Evolutionary conservation across 2,888 invertebrate species (phyloP), one percentile per base, ranked within the genome.

Genomic region (Orthonevra nobilis): DNA sequence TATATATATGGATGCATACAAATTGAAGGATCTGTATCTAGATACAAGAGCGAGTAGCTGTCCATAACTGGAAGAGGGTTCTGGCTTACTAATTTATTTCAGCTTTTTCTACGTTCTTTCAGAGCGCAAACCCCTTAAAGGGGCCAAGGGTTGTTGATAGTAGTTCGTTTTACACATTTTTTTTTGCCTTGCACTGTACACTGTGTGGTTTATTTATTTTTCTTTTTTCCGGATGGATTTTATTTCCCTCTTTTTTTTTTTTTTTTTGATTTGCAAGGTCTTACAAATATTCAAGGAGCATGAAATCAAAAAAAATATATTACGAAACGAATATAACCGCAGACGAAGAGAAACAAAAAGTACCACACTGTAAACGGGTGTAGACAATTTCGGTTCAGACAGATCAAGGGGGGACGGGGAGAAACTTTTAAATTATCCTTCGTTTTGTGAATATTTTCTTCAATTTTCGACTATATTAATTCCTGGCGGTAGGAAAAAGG

Each of bases 201-300:
- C 15, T 48, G 6, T 15, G 17, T 15, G 2, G 2, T 30, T 9
- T 12, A 23, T 26, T 3, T 19, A 6, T 28, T 28, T 6, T 17
- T 12, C 6, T 28, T 12, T 40, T 38, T 34, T 17, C n/a, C 50
- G 34, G 38, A 52, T 58, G 50, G 50, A 17, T 10, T 66, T 46
- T 46, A 38, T 20, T 38, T 30, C 26, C 36, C 32, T 14, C 17
- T 54, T 32, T 48, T 32, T 19, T 38, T 30, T 17, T 20, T 14
- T 70, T n/a, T n/a, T n/a, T n/a, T n/a, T n/a, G n/a, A 6, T 64
- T 70, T 38, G 23, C 42, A 34, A 50, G 42, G 56, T 36, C 66
- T 60, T 73, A 60, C 64, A 77, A 72, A 77, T 72, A 72, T 70
- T 72, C 75, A 70, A 73, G 70, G 42, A 79, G 79, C 73, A 79